Conservation (phyloP, 1,140 invertebrate genomes). For the Heliconius nattereri region DNA sequence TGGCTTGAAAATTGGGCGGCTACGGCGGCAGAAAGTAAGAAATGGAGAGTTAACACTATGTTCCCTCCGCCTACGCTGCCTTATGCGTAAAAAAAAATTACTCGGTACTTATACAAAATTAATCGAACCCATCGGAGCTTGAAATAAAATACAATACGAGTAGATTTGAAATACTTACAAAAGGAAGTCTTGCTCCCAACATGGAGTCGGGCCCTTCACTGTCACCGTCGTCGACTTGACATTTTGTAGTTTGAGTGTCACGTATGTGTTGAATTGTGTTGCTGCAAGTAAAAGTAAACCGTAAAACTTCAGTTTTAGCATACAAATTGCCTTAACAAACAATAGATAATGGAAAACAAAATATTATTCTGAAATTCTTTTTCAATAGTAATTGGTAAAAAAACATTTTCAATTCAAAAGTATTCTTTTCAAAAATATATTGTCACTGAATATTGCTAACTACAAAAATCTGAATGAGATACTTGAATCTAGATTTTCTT, state of each 20-base stretch:
- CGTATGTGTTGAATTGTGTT: constrained; percentile 94
- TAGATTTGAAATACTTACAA: constrained; percentile 89
- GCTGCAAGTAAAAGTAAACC: constrained; percentile 80
- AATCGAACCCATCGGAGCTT: neutral
- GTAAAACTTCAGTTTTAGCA: constrained; percentile 21
- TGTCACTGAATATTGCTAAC: neutral
- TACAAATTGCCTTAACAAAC: neutral
- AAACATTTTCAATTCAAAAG: neutral
- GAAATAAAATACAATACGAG: neutral
- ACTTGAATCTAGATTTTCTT: too few relatives aligned
- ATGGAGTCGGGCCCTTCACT: constrained; percentile 96
- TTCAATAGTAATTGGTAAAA: neutral
- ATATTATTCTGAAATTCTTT: neutral
- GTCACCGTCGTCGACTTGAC: constrained; percentile 98
- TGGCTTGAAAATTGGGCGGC: too few relatives aligned
- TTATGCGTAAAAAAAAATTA: too few relatives aligned
- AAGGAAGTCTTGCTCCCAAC: constrained; percentile 99
- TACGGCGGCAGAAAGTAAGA: too few relatives aligned
- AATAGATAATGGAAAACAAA: constrained; percentile 3
- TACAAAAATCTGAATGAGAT: too few relatives aligned
- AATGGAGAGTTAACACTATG: too few relatives aligned
- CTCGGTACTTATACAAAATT: too few relatives aligned
- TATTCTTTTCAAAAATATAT: neutral
- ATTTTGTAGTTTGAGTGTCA: constrained; percentile 97
- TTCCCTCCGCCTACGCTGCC: too few relatives aligned